Evolutionary conservation across 2,888 invertebrate genomes (phyloP).

Genomic region (Erynnis tages): DNA sequence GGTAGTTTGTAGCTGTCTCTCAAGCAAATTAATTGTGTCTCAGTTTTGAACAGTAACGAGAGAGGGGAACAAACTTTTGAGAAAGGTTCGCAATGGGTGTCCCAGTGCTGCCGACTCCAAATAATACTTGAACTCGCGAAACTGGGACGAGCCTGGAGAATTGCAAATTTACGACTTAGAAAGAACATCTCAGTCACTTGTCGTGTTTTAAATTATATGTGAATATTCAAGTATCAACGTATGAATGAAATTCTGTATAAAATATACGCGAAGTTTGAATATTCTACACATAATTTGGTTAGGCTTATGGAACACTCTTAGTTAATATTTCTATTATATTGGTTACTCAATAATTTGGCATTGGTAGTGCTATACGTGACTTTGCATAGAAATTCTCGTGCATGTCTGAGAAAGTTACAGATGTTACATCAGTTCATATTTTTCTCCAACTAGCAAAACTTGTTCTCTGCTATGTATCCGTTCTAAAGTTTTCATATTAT

Average conservation of each 20-base stretch:
- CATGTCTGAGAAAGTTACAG: no score
- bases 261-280: no score
- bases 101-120: conserved; percentile 23
- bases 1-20: conserved; percentile 77
- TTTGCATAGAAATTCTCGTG: no score
- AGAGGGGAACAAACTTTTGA: conserved; percentile 68
- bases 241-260: not conserved
- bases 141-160: conserved; percentile 16
- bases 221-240: conserved; percentile 10
- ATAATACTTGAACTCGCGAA: conserved; percentile 30
- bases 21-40: conserved; percentile 78
- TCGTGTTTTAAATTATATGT: conserved; percentile 6
- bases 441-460: no score
- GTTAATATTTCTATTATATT: no score
- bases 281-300: not conserved
- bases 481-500: no score
- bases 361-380: no score
- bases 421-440: no score
- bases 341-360: no score
- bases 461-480: no score
- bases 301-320: no score
- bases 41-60: conserved; percentile 69
- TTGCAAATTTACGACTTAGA: conserved; percentile 20
- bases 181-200: conserved; percentile 20
- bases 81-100: conserved; percentile 57